Conservation (phyloP, 2,888 invertebrate genomes). For the Limnephilus auricula region DNA sequence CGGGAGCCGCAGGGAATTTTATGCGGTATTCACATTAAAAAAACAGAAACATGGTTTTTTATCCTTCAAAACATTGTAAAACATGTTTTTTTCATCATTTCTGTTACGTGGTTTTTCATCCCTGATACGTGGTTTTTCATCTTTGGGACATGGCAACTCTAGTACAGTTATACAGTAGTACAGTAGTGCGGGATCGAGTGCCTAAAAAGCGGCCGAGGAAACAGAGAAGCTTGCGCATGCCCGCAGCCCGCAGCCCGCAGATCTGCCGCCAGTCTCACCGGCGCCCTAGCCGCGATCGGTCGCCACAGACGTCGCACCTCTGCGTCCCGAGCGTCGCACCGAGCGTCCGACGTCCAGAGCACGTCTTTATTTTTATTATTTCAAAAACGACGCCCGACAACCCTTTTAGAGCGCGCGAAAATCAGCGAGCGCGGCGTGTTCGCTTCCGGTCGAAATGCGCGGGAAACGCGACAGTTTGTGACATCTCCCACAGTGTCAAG, state of each 20-base stretch:
- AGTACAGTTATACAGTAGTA: neutral
- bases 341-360: neutral
- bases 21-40: too few species aligned
- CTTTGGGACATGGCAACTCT: too few species aligned
- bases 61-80: too few species aligned
- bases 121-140: too few species aligned
- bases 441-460: constrained; percentile 2
- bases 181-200: neutral
- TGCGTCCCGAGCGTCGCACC: neutral
- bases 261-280: neutral
- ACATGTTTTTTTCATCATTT: too few species aligned
- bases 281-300: neutral
- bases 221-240: neutral
- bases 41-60: too few species aligned
- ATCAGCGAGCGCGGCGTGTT: neutral
- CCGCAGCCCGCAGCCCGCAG: neutral
- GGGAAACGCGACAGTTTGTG: neutral
- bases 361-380: neutral
- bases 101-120: too few species aligned
- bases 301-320: neutral
- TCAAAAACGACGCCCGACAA: neutral
- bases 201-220: neutral
- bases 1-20: too few species aligned
- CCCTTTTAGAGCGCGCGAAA: neutral
- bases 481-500: neutral